Percentiles rank a stretch among this genome's conserved stretches.
Conservation (phyloP, 2,113 vertebrate genomes). For the Zosterops borbonicus region DNA sequence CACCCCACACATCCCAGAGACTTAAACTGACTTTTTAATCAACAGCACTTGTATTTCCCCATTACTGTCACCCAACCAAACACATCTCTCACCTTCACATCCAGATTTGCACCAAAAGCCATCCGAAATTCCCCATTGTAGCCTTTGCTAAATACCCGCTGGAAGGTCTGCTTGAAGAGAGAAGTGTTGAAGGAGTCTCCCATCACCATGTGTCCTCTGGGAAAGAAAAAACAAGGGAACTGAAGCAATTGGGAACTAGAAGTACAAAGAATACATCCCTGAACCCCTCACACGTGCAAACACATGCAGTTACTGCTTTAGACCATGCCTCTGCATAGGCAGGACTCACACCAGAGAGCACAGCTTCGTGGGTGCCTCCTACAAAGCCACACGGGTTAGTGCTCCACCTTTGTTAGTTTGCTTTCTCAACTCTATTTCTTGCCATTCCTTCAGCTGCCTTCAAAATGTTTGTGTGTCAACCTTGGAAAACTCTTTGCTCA, state of each 20-base stretch:
- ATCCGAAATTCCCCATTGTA: constrained; percentile 90
- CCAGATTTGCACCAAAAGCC: constrained; percentile 93
- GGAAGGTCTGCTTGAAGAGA: constrained; percentile 99
- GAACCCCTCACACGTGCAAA: not conserved
- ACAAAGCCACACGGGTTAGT: constrained; percentile 1
- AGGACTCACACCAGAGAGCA: not conserved
- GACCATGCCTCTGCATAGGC: not conserved
- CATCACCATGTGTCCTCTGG: constrained; percentile 94
- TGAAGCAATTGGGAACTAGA: not conserved
- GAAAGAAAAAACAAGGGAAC: not conserved
- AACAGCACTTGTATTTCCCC: not conserved
- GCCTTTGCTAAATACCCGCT: constrained; percentile 93
- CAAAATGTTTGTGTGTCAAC: not conserved
- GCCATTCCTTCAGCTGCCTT: not conserved
- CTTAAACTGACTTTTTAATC: not conserved
- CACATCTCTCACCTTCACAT: constrained; percentile 85
- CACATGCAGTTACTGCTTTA: not conserved
- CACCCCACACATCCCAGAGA: not conserved
- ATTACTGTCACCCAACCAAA: not conserved
- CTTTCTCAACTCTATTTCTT: not conserved
- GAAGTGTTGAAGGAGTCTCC: constrained; percentile 99
- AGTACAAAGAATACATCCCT: not conserved
- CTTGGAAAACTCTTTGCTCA: not conserved
- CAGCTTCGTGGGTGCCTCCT: not conserved
- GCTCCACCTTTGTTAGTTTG: not conserved